These are phyloP conservation scores for Petrophora chlorosata DNA, from an alignment of 2,888 invertebrate species.

Conservation along the genomic window DNA sequence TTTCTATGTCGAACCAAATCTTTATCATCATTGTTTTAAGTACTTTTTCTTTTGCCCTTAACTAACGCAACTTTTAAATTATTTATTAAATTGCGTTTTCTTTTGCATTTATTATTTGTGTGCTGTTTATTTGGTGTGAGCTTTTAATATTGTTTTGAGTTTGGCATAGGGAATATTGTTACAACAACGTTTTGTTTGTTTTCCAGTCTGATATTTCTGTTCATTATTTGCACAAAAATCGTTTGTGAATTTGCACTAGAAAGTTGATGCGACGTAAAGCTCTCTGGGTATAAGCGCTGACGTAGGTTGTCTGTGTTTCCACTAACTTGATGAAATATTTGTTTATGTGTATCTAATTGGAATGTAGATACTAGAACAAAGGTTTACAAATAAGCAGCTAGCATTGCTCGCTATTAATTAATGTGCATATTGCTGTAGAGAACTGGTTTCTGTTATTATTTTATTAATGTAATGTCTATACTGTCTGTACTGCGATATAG, in stretches of 20 bases:
- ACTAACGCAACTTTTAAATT: conserved; percentile 49
- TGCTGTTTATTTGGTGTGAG: neutral
- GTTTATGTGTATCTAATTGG: neutral
- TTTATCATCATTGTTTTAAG: conserved; percentile 41
- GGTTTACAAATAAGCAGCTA: neutral
- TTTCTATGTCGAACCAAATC: conserved; percentile 23
- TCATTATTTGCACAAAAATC: neutral
- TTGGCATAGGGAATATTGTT: conserved; percentile 21
- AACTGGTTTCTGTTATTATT: conserved; percentile 1
- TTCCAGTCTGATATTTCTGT: conserved; percentile 1
- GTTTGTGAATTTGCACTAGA: neutral
- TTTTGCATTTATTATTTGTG: conserved; percentile 20
- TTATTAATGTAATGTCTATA: neutral
- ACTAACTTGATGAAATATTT: neutral
- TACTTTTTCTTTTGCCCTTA: conserved; percentile 46
- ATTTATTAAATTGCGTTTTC: conserved; percentile 45
- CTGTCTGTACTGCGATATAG: too few species aligned
- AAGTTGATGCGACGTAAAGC: neutral
- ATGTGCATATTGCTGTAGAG: conserved; percentile 10
- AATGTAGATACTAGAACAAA: conserved; percentile 8
- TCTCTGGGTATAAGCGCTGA: neutral
- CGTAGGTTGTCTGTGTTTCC: neutral
- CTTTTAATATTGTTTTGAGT: neutral
- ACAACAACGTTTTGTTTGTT: conserved; percentile 9
- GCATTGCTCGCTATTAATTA: conserved; percentile 5